These are phyloP conservation scores for Eupeodes latifasciatus DNA, from an alignment of 2,888 invertebrate genomes.

Conservation along the genomic window DNA sequence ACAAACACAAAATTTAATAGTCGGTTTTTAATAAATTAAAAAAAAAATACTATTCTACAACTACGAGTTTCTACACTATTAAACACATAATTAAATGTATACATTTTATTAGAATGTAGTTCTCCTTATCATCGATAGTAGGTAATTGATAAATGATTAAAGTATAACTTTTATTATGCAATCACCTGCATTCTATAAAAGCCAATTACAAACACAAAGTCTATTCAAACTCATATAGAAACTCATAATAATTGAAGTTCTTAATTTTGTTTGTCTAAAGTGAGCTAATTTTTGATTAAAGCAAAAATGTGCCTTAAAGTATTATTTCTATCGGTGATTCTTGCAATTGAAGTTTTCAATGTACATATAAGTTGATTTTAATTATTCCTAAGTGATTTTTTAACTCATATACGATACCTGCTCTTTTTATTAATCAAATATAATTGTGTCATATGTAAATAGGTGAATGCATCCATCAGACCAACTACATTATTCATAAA, in stretches of 20 bases:
- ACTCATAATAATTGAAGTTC: neutral
- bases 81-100: too few relatives aligned
- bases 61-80: too few relatives aligned
- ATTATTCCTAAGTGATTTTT: neutral
- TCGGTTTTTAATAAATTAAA: too few relatives aligned
- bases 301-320: neutral
- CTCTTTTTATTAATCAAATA: neutral
- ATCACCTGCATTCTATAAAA: conserved; percentile 9
- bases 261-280: neutral
- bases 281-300: neutral
- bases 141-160: neutral
- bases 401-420: too few relatives aligned
- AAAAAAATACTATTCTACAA: too few relatives aligned
- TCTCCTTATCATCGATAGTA: neutral
- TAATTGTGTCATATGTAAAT: neutral
- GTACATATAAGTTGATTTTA: neutral
- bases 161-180: neutral
- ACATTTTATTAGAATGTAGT: neutral
- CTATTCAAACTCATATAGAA: neutral
- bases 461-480: neutral
- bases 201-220: neutral
- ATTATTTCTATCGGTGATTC: neutral
- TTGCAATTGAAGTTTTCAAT: neutral
- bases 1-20: too few relatives aligned
- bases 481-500: neutral